phyloP scores from a whole-genome alignment of 2,797 vertebrate species.

The Etheostoma perlongum region DNA sequence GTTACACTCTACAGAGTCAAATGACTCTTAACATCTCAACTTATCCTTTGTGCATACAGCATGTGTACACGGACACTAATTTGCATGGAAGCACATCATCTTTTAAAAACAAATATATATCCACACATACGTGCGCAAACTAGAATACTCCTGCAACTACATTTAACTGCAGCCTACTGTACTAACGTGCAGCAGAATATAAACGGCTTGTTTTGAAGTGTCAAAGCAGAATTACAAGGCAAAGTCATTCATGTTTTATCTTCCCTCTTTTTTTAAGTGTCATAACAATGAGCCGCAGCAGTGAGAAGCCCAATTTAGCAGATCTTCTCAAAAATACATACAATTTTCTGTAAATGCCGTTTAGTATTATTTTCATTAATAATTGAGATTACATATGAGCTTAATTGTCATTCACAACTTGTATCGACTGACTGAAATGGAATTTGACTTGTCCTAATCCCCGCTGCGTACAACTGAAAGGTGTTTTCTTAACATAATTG shows the following conservation, averaged over 20 bases:
- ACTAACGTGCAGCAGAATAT: background rate
- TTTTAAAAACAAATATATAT: conserved; percentile 15
- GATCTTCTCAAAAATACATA: background rate
- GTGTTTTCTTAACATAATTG: conserved; percentile 2
- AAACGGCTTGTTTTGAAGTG: background rate
- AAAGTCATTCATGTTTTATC: background rate
- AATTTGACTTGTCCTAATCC: background rate
- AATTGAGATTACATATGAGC: background rate
- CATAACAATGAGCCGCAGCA: background rate
- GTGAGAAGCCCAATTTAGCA: background rate
- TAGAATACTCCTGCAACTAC: background rate
- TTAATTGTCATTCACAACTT: conserved; percentile 1
- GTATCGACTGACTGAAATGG: background rate
- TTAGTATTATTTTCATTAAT: background rate
- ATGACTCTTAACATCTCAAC: conserved; percentile 5
- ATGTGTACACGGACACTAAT: conserved; percentile 18
- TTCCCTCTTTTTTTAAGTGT: conserved; percentile 4
- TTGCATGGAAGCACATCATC: background rate
- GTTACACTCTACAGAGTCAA: conserved; percentile 18
- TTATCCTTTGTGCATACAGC: conserved; percentile 20
- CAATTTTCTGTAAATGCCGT: background rate
- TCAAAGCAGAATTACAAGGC: conserved; percentile 4
- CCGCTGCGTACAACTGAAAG: background rate
- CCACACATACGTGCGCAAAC: background rate
- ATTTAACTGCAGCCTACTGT: background rate